Base-by-base conservation (phyloP, 2,113 vertebrate genomes). In the Zeus faber region DNA sequence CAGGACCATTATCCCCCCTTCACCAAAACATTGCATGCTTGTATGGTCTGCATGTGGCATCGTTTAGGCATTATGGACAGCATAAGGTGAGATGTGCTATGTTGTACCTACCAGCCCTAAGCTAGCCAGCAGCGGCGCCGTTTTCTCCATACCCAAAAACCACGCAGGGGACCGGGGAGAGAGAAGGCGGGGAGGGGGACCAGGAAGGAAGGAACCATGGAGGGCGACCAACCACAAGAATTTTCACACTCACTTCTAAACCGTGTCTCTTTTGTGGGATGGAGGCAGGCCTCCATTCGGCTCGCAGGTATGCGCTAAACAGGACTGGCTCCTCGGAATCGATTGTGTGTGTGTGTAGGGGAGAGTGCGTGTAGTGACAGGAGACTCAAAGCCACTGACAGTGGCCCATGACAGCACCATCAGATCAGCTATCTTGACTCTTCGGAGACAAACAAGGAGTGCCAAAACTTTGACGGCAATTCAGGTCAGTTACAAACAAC, bases 291-390 rank as follows among this genome's bases (percentile, higher is more conserved):
- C 8, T 62, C 51, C 67, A 64, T 69, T 80, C 56, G 65, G 60
- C 46, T 83, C 45, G 35, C 70, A 80, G 54, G 54, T 68, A 69
- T 65, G 60, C 1, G 18, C 56, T 66, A 77, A 80, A 76, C 44
- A 58, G 53, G 50, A 22, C 40, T 5, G 31, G 39, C 33, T 54
- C 24, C 50, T 46, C 16, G 17, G 35, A 10, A 18, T 13, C 40
- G 17, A 61, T 35, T 33, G 16, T 5, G 52, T 41, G 16, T 24
- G 22, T 22, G 2, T 65, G 55, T 18, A 18, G 6, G 41, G 1
- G 41, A 6, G 41, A 10, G 41, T 10, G 41, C 10, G 18, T 6
- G 41, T 1, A 14, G 33, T 14, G 33, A 37, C 13, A n/a, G 23
- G 14, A 40, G 43, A 27, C 37, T 1, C 48, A 51, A 25, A 43